Base-by-base conservation (phyloP, 2,888 invertebrate genomes). In the Gasteruption jaculator region DNA sequence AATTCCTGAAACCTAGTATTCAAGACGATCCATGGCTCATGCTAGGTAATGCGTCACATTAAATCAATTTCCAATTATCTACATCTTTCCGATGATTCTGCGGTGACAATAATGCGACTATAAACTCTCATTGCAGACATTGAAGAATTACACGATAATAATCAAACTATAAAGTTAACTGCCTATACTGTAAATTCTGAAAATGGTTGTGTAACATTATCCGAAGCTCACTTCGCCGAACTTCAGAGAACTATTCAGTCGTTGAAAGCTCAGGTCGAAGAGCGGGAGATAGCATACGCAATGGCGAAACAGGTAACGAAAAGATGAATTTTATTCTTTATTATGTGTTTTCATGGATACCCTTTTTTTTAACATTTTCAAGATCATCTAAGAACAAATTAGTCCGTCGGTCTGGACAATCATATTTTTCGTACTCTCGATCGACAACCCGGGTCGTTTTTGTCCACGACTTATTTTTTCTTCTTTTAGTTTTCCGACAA, bases 1-100 rank as follows among this genome's bases (percentile, higher is more conserved):
- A 79, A 52, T 91, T 86, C 65, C 74, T 92, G 43, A 84, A 82
- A 62, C 89, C 92, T 0, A 77, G 81, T 4, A 41, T 73, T 36
- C 79, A 81, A 46, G 79, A 85, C 61, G 92, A 92, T 64, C 79
- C 85, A 7, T 86, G 91, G 86, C 70, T 92, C 27, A 88, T 84
- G 80, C 86, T 82, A 65, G 91, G 89, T 81, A 79, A 53, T 61
- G 53, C 37, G 8, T 3, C 8, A 35, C 39, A 19, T 29, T n/a
- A 41, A 29, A 29, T 33, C 25, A 22, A 21, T 20, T 43, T 10
- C 10, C 44, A 32, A 37, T 8, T 19, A 27, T 14, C 43, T 41
- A 11, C 33, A 10, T 25, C 18, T 15, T 41, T 20, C 15, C 20
- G 34, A 21, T 25, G 5, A 15, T 6, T 26, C 24, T 8, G 33